phyloP scores from a whole-genome alignment of 2,797 vertebrate genomes.

The Pempheris klunzingeri region DNA sequence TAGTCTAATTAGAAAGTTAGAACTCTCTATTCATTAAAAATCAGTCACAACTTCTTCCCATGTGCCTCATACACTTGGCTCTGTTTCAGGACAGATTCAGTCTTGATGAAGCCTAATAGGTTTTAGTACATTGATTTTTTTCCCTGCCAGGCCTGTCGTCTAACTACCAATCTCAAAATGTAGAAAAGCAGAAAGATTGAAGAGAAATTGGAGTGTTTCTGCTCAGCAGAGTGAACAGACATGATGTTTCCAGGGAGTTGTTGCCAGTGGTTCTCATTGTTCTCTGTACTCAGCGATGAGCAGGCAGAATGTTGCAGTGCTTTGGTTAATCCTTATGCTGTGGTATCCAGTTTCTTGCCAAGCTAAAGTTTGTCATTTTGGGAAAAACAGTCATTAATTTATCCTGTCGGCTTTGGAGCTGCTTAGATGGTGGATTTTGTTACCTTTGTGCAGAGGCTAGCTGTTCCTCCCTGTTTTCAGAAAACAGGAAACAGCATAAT shows the following conservation, averaged over 20 bases:
- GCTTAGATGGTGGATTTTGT: too few species aligned
- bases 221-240: not conserved
- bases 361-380: not conserved
- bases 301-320: not conserved
- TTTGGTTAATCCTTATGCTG: not conserved
- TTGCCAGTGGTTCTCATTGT: not conserved
- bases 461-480: too few species aligned
- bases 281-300: not conserved
- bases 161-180: not conserved
- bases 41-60: not conserved
- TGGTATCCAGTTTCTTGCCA: not conserved
- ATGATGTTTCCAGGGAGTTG: not conserved
- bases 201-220: not conserved
- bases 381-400: too few species aligned
- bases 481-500: too few species aligned
- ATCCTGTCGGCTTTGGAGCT: too few species aligned
- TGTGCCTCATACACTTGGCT: not conserved
- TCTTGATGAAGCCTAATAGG: slow-evolving; percentile 6
- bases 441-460: too few species aligned
- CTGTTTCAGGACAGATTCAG: not conserved
- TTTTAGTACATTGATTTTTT: not conserved
- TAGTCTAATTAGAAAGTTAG: not conserved
- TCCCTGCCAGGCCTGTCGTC: not conserved
- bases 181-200: not conserved
- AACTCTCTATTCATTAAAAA: not conserved